Conservation (phyloP, 1,140 invertebrate species). For the Zaprionus africanus region DNA sequence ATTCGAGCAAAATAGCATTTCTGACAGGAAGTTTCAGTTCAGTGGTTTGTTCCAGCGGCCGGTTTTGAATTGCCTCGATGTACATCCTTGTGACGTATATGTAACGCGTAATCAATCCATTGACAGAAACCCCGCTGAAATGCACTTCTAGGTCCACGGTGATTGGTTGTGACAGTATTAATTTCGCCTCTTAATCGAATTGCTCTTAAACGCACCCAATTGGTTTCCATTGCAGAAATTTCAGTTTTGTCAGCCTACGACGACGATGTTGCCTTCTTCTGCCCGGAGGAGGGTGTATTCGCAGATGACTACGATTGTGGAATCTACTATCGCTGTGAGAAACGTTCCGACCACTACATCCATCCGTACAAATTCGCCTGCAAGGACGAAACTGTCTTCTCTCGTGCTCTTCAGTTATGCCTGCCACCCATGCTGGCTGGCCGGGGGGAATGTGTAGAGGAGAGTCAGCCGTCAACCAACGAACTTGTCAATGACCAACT, state of each 20-base stretch:
- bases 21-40: slow-evolving; percentile 80
- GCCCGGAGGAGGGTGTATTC: slow-evolving; percentile 87
- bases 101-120: slow-evolving; percentile 22
- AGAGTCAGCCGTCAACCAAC: slow-evolving; percentile 46
- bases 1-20: slow-evolving; percentile 74
- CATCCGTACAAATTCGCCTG: slow-evolving; percentile 85
- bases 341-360: slow-evolving; percentile 84
- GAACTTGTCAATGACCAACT: slow-evolving; percentile 67
- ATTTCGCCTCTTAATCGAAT: slow-evolving; percentile 50
- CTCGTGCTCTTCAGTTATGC: slow-evolving; percentile 69
- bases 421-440: slow-evolving; percentile 76
- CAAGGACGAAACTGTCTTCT: slow-evolving; percentile 84
- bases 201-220: slow-evolving; percentile 34
- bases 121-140: slow-evolving; percentile 6
- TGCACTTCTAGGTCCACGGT: slow-evolving; percentile 8
- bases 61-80: slow-evolving; percentile 61
- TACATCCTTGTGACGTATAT: not conserved
- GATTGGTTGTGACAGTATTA: slow-evolving; percentile 32
- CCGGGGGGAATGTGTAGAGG: slow-evolving; percentile 70
- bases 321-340: slow-evolving; percentile 86
- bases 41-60: slow-evolving; percentile 78
- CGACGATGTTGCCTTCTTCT: slow-evolving; percentile 72
- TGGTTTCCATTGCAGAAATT: slow-evolving; percentile 63
- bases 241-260: slow-evolving; percentile 51
- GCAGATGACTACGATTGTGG: slow-evolving; percentile 87